Base-by-base conservation (phyloP, 2,797 vertebrate genomes). In the Parotocinclus haroldoi region DNA sequence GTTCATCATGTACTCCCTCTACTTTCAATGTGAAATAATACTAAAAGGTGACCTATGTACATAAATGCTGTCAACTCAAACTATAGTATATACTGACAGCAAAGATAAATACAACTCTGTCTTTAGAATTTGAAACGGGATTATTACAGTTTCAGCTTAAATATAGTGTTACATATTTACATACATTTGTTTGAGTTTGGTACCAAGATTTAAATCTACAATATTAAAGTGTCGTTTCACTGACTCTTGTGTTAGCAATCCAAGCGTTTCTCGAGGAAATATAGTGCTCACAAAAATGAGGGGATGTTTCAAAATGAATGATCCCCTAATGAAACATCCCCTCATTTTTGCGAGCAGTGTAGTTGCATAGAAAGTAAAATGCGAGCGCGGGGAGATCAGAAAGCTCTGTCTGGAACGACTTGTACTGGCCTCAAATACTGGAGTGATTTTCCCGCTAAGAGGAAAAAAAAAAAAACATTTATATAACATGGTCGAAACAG, bases 1-100 rank as follows among this genome's bases (percentile, higher is more conserved):
- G 27, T 90, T 91, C 88, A 85, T 85, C 83, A 79, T 83, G 84
- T 79, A 87, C 90, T 85, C 89, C 90, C 87, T 93, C 86, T 83
- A 93, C 91, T 95, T 96, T 96, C 93, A 96, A 94, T 95, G 94
- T 98, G 95, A 98, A 98, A 97, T 94, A 96, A 94, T 96, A 95
- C 88, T 94, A 91, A 87, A 91, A 91, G 90, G 92, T 93, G 92
- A 94, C 84, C 87, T 96, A 93, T 96, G 87, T 95, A 96, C 92
- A 97, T 76, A 93, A n/a, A 91, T 86, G 89, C 85, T 91, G 91
- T 93, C 91, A 91, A 87, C 89, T 89, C 86, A 90, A 89, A 88
- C 91, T 93, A 88, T 85, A 72, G 78, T 86, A 94, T 91, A 93
- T 93, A 93, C 82, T 82, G 87, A 90, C 89, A 89, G 89, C 89